phyloP scores from a whole-genome alignment of 2,888 invertebrate species.

The Sisyra nigra region DNA sequence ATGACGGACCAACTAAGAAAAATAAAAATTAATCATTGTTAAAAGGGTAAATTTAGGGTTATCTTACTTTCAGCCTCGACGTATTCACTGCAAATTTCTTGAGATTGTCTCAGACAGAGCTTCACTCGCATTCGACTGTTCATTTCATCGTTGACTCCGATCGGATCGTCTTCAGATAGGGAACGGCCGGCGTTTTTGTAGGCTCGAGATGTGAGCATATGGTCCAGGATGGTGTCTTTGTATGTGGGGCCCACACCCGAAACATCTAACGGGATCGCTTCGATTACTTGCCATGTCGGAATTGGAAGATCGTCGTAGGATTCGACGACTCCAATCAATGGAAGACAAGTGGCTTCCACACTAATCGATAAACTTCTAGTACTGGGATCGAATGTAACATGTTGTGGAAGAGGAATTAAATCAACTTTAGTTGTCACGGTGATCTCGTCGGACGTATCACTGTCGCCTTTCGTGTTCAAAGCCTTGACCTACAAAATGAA shows the following conservation, averaged over 20 bases:
- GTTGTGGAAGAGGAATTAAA: conserved; percentile 61
- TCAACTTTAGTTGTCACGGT: conserved; percentile 70
- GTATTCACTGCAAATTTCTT: conserved; percentile 70
- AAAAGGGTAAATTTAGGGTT: neutral
- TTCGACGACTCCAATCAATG: conserved; percentile 61
- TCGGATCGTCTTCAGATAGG: conserved; percentile 33
- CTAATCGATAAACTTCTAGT: conserved; percentile 62
- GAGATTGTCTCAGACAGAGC: conserved; percentile 64
- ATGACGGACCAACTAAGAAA: conserved; percentile 59
- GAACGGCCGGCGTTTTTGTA: conserved; percentile 31
- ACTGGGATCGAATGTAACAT: conserved; percentile 69
- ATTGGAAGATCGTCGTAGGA: conserved; percentile 38
- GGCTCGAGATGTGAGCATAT: conserved; percentile 32
- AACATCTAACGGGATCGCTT: conserved; percentile 52
- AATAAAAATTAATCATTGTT: neutral
- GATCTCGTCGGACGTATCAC: conserved; percentile 74
- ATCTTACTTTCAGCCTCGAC: conserved; percentile 70
- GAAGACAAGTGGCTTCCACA: conserved; percentile 61
- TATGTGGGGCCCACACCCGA: conserved; percentile 53
- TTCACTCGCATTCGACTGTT: conserved; percentile 60
- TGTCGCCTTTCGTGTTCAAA: conserved; percentile 72
- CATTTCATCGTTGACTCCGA: conserved; percentile 40
- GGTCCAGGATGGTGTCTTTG: conserved; percentile 52
- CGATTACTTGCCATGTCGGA: conserved; percentile 52
- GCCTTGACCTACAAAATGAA: conserved; percentile 52